These are phyloP conservation scores for Drosophila meridiana DNA, from an alignment of 2,888 invertebrate genomes.

Conservation along the genomic window DNA sequence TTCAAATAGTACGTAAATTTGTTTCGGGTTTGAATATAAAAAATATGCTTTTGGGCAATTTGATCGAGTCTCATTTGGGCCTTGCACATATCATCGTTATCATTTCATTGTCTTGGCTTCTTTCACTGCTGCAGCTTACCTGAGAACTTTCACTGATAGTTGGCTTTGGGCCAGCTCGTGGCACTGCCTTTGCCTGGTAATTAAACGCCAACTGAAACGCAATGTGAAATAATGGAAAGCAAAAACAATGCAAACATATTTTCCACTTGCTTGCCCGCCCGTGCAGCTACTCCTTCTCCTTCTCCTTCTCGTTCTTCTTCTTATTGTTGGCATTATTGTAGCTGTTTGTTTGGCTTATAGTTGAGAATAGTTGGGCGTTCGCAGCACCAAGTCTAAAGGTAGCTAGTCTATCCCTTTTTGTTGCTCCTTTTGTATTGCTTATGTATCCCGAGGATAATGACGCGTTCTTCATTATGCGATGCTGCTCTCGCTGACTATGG, in stretches of 20 bases:
- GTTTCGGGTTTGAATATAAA: too few relatives aligned
- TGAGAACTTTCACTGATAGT: slow-evolving; percentile 39
- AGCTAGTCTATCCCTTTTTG: slow-evolving; percentile 16
- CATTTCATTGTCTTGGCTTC: not conserved
- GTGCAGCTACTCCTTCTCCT: slow-evolving; percentile 8
- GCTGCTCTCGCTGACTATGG: slow-evolving; percentile 46
- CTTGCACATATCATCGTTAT: not conserved
- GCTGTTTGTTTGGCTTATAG: slow-evolving; percentile 66
- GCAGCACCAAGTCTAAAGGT: slow-evolving; percentile 22
- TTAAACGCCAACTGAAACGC: slow-evolving; percentile 54
- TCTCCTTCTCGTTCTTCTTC: slow-evolving; percentile 9
- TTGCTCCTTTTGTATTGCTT: slow-evolving; percentile 67
- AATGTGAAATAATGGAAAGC: slow-evolving; percentile 24
- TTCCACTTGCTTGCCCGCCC: slow-evolving; percentile 65
- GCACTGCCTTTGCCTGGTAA: slow-evolving; percentile 64
- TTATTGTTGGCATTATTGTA: slow-evolving; percentile 43
- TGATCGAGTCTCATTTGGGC: not conserved
- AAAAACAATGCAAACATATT: slow-evolving; percentile 65
- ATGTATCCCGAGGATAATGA: slow-evolving; percentile 79
- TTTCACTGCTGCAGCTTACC: slow-evolving; percentile 4
- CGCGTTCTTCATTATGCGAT: slow-evolving; percentile 78
- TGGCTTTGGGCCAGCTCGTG: slow-evolving; percentile 44
- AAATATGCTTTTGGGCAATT: not conserved
- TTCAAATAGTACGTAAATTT: not conserved
- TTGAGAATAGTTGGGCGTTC: slow-evolving; percentile 51